phyloP scores from a whole-genome alignment of 2,888 invertebrate genomes.

The Sphecodes monilicornis region DNA sequence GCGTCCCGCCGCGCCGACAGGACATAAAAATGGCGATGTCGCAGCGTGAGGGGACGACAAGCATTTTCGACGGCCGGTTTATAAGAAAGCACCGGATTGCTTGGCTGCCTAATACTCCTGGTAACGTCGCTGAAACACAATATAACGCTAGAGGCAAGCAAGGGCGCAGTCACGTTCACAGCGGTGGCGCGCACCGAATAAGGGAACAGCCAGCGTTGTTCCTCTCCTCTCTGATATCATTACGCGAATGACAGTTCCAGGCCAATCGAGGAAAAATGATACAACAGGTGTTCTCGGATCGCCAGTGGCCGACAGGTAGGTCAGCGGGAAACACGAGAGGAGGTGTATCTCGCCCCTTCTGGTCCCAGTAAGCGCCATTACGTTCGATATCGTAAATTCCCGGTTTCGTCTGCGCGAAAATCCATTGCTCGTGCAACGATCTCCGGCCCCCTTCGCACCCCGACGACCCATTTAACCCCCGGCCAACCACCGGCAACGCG shows the following conservation, averaged over 20 bases:
- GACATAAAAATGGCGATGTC: neutral
- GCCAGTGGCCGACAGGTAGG: conserved; percentile 19
- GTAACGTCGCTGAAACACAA: neutral
- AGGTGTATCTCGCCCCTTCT: neutral
- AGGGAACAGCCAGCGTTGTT: neutral
- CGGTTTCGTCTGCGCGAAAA: conserved; percentile 21
- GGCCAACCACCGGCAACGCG: neutral
- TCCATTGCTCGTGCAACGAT: conserved; percentile 6
- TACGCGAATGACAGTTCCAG: conserved; percentile 38
- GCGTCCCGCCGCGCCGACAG: neutral
- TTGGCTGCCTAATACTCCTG: neutral
- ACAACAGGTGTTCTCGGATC: conserved; percentile 63
- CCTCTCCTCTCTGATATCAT: conserved; percentile 37
- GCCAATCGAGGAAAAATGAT: conserved; percentile 57
- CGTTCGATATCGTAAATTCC: conserved; percentile 24
- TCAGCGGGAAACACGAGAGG: conserved; percentile 17
- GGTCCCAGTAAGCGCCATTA: conserved; percentile 14
- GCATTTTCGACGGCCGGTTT: neutral
- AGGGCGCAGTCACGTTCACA: conserved; percentile 12
- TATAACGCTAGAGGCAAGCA: neutral
- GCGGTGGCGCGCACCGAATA: conserved; percentile 5
- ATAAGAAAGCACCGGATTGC: neutral
- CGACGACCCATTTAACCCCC: conserved; percentile 12
- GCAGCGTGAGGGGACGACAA: neutral
- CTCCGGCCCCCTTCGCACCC: neutral